Evolutionary conservation across 2,888 invertebrate genomes (phyloP).

Genomic region (Nomada goodeniana): DNA sequence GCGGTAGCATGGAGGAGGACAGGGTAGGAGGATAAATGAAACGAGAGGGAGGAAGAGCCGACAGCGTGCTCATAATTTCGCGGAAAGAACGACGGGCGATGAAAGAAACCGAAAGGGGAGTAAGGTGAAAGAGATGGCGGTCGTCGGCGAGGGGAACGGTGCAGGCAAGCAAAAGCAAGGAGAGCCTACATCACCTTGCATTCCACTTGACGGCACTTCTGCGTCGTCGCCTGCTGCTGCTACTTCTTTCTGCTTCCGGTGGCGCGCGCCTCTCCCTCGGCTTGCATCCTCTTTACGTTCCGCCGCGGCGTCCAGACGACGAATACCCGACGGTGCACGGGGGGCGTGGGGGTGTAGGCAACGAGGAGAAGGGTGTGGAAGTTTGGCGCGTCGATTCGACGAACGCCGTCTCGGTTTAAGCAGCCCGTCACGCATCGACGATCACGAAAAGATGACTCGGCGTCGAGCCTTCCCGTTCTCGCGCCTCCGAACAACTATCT

Average conservation of each 20-base stretch:
- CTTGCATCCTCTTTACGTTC: constrained; percentile 32
- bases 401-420: constrained; percentile 45
- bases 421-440: constrained; percentile 61
- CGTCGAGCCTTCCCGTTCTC: constrained; percentile 26
- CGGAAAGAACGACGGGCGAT: background rate
- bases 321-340: constrained; percentile 43
- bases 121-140: background rate
- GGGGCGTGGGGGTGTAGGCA: too few relatives aligned
- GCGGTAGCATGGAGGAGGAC: background rate
- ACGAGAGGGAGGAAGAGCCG: background rate
- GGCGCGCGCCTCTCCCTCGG: constrained; percentile 10
- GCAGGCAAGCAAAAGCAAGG: constrained; percentile 43
- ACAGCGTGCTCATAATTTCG: too few relatives aligned
- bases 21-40: background rate
- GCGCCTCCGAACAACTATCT: background rate
- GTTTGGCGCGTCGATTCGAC: constrained; percentile 37
- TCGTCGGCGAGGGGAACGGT: constrained; percentile 16
- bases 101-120: constrained; percentile 9
- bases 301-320: constrained; percentile 35
- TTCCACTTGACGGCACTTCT: constrained; percentile 66
- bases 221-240: constrained; percentile 57
- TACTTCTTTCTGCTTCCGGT: constrained; percentile 58
- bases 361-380: background rate
- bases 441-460: constrained; percentile 46
- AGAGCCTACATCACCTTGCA: constrained; percentile 64